A percentile compares a stretch with the other conserved stretches of the same genome.
Conservation (phyloP, 92 coral and sea anemone genomes). For the Siderastrea siderea region DNA sequence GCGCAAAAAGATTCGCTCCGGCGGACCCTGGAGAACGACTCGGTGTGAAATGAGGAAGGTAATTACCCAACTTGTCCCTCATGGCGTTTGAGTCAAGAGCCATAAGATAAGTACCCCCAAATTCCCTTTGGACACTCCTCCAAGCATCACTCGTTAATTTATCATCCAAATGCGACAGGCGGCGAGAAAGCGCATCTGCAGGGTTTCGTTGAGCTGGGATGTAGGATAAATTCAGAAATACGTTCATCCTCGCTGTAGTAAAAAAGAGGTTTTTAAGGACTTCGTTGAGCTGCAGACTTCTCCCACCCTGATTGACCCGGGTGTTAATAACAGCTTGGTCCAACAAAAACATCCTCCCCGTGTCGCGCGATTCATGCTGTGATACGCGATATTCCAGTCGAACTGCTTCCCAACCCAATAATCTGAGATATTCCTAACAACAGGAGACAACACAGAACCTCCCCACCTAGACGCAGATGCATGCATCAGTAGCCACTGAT, state of each 20-base stretch:
- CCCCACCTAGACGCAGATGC: conserved; percentile 62
- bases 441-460: background rate
- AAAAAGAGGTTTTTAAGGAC: background rate
- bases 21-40: conserved; percentile 42
- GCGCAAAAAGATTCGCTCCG: conserved; percentile 46
- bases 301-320: conserved; percentile 53
- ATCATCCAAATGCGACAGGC: conserved; percentile 3
- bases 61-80: background rate
- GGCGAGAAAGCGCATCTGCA: background rate
- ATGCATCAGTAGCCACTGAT: conserved; percentile 63
- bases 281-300: conserved; percentile 6
- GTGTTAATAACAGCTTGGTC: conserved; percentile 44
- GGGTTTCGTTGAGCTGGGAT: background rate
- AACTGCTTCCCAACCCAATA: conserved; percentile 48
- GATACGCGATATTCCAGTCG: conserved; percentile 40
- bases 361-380: conserved; percentile 43
- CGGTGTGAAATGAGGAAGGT: conserved; percentile 34
- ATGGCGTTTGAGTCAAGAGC: conserved; percentile 47
- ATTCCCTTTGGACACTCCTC: conserved; percentile 25
- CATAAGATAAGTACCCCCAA: conserved; percentile 57
- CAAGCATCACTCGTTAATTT: background rate
- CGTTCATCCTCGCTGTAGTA: background rate
- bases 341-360: conserved; percentile 29
- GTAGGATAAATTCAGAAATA: conserved; percentile 4
- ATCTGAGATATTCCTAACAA: conserved; percentile 29